phyloP scores from a whole-genome alignment of 2,888 invertebrate genomes.

The Diplazon laetatorius region DNA sequence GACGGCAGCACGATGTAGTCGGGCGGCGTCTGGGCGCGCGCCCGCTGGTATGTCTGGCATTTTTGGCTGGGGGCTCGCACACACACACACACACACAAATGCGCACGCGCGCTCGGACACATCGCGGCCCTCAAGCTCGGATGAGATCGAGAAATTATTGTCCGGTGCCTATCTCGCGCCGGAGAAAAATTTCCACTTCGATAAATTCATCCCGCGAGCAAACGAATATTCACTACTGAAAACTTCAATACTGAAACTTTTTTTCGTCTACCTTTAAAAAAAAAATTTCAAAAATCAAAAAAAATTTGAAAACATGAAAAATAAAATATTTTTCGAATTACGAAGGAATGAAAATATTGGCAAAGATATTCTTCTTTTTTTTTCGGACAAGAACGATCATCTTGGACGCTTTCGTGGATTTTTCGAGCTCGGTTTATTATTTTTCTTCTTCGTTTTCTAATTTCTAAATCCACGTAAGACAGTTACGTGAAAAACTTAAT shows the following conservation, averaged over 20 bases:
- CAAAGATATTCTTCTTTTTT: background rate
- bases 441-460: too few relatives aligned
- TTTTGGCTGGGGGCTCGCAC: slow-evolving; percentile 71
- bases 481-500: too few relatives aligned
- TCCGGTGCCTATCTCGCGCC: slow-evolving; percentile 55
- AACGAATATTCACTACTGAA: background rate
- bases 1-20: slow-evolving; percentile 57
- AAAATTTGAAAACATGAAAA: background rate
- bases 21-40: slow-evolving; percentile 82
- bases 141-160: slow-evolving; percentile 72
- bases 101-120: slow-evolving; percentile 50
- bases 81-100: slow-evolving; percentile 46
- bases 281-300: background rate
- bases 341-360: too few relatives aligned
- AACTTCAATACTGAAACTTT: background rate
- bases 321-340: too few relatives aligned
- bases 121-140: background rate
- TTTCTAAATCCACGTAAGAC: too few relatives aligned
- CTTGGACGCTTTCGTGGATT: too few relatives aligned
- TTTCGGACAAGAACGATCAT: too few relatives aligned
- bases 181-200: slow-evolving; percentile 38
- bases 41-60: slow-evolving; percentile 81
- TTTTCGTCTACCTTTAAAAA: background rate
- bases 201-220: slow-evolving; percentile 4
- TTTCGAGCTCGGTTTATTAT: too few relatives aligned